These are phyloP conservation scores for Prosapia bicincta DNA, from an alignment of 2,888 invertebrate genomes.

Conservation along the genomic window DNA sequence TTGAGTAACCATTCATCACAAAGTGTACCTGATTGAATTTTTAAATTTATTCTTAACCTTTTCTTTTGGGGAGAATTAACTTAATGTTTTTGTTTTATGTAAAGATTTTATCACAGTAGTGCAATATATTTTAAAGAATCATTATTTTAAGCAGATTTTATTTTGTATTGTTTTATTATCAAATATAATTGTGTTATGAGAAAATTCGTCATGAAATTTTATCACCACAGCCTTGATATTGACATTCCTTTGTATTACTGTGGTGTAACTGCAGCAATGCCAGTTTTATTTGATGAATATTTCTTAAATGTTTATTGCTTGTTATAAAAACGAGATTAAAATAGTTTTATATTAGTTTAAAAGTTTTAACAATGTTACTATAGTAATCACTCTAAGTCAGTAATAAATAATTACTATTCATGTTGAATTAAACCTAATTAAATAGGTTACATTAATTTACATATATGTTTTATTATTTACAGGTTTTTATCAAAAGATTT, in stretches of 20 bases:
- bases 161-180: slow-evolving; percentile 2
- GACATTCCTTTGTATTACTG: neutral
- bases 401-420: too few relatives aligned
- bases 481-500: too few relatives aligned
- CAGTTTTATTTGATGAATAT: neutral
- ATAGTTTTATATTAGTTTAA: too few relatives aligned
- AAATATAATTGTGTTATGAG: neutral
- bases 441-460: too few relatives aligned
- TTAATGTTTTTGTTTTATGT: neutral
- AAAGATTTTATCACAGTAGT: slow-evolving; percentile 17
- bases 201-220: neutral
- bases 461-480: too few relatives aligned
- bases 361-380: too few relatives aligned
- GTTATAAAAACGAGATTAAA: too few relatives aligned
- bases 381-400: too few relatives aligned
- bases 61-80: neutral
- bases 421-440: too few relatives aligned
- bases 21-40: neutral
- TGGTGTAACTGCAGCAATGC: neutral
- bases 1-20: neutral
- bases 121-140: slow-evolving; percentile 15
- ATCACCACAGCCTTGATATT: neutral
- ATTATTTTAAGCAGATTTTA: neutral
- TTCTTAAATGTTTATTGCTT: too few relatives aligned
- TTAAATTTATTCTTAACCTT: neutral